These are phyloP conservation scores for Phortica variegata DNA, from an alignment of 1,140 invertebrate genomes.

Conservation along the genomic window DNA sequence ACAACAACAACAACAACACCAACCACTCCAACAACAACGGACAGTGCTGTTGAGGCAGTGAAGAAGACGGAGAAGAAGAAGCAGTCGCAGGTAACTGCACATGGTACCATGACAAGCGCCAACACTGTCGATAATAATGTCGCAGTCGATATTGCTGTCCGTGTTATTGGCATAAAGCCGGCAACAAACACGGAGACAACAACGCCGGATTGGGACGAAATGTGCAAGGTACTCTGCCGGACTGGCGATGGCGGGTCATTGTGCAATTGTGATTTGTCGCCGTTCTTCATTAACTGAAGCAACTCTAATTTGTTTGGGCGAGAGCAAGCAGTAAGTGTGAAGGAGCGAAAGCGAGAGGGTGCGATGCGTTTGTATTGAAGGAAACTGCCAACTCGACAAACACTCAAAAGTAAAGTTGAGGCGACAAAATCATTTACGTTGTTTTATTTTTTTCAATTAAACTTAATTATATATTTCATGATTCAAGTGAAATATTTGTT, in stretches of 20 bases:
- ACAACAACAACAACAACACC: no score
- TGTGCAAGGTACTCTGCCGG: conserved; percentile 59
- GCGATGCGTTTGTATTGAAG: background rate
- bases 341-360: background rate
- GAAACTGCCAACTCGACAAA: background rate
- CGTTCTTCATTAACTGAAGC: conserved; percentile 41
- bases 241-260: conserved; percentile 60
- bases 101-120: conserved; percentile 22
- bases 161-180: background rate
- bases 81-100: conserved; percentile 30
- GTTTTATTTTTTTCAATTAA: background rate
- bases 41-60: background rate
- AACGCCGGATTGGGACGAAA: conserved; percentile 56
- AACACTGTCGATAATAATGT: background rate
- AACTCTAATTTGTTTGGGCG: no score
- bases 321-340: no score
- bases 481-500: no score
- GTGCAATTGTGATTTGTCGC: conserved; percentile 62
- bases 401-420: background rate
- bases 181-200: conserved; percentile 7
- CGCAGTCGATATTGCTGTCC: background rate
- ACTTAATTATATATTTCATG: conserved; percentile 12
- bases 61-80: conserved; percentile 10
- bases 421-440: background rate
- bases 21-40: background rate